Evolutionary conservation across 1,140 invertebrate genomes (phyloP), one percentile per base, ranked within the genome.

Genomic region (Philopotamus ludificatus): DNA sequence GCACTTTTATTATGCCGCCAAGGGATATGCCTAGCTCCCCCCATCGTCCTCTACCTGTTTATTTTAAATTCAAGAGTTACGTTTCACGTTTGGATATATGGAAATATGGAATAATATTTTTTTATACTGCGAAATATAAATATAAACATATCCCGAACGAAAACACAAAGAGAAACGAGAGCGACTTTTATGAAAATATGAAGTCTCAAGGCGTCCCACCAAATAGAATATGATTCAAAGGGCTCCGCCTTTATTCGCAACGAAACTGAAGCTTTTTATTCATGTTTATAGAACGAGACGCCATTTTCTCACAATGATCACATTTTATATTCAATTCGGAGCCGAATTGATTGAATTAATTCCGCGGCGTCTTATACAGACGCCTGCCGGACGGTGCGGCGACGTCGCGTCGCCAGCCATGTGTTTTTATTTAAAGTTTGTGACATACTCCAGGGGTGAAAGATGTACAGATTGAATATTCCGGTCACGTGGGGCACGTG

Each of bases 21-120:
- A 57, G 63, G 67, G 49, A 63, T 45, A 63, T 41, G 54, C 23
- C 3, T 34, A 34, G 49, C 25, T 25, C 47, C 28, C 47, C 47
- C 58, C 58, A 60, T 50, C 42, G n/a, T 16, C 57, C 42, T 34
- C 51, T 60, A 66, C 67, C 60, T 66, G 67, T 69, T 69, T 69
- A 66, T 57, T 69, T 69, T 66, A 66, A 69, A 69, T 69, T 66
- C 67, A 69, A 63, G 67, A 69, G 67, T 62, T 63, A 65, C 64
- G 42, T 55, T 57, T 49, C 42, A 53, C 53, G 51, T 59, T 57
- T 64, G 62, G 50, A 61, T 66, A 63, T 70, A 70, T 70, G 68
- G 68, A 70, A 70, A 66, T 66, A 61, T 50, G 60, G 55, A 66
- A 66, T 69, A 63, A 70, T 70, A 63, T 70, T 70, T 70, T 65